These are phyloP conservation scores for Tholera decimalis DNA, from an alignment of 2,888 invertebrate species.

Conservation along the genomic window DNA sequence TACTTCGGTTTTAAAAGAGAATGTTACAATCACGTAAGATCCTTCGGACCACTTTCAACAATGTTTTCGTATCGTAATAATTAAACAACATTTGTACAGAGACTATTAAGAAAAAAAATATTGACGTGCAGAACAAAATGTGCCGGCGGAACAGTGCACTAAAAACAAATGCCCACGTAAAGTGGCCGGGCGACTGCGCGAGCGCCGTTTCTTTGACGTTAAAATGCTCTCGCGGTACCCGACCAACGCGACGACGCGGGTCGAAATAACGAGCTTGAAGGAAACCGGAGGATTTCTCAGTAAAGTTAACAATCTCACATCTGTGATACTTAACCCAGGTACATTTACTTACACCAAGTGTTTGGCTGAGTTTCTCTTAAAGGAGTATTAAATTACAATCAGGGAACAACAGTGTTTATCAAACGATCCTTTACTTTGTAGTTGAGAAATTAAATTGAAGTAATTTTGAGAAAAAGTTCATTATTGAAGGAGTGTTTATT, in stretches of 20 bases:
- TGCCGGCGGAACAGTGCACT: constrained; percentile 63
- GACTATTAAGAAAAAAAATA: constrained; percentile 62
- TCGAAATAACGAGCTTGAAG: constrained; percentile 74
- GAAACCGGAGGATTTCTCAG: constrained; percentile 68
- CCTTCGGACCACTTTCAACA: constrained; percentile 22
- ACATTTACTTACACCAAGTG: constrained; percentile 59
- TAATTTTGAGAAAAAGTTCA: constrained; percentile 37
- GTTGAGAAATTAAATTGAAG: constrained; percentile 31
- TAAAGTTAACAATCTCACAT: constrained; percentile 72
- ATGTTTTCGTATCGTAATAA: constrained; percentile 56
- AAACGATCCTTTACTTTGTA: constrained; percentile 51
- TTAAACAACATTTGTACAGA: constrained; percentile 58
- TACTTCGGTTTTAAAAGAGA: constrained; percentile 20
- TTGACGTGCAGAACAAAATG: constrained; percentile 62
- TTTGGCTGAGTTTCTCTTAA: constrained; percentile 48
- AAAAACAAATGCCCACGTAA: constrained; percentile 75
- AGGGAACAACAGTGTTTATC: constrained; percentile 46
- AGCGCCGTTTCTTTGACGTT: constrained; percentile 71
- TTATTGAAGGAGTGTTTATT: constrained; percentile 36
- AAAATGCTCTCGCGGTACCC: constrained; percentile 67
- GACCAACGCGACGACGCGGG: constrained; percentile 60
- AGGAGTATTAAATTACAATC: constrained; percentile 65
- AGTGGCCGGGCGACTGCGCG: constrained; percentile 67
- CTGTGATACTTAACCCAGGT: constrained; percentile 62
- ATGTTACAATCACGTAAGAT: constrained; percentile 23